These are phyloP conservation scores for Arctocebus calabarensis DNA, from an alignment of 2,797 vertebrate genomes.

Conservation along the genomic window DNA sequence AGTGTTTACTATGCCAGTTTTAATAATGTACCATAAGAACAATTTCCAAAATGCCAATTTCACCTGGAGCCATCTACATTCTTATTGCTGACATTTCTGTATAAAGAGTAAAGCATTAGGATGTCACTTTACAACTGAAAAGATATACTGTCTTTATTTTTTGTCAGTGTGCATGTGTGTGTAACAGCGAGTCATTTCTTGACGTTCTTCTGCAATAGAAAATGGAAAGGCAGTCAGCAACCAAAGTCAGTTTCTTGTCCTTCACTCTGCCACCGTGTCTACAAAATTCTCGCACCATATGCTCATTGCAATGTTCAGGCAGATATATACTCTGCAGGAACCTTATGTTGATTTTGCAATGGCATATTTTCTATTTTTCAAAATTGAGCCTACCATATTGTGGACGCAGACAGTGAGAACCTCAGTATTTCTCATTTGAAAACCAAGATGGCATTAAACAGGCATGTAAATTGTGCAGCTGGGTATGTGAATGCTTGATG, in stretches of 20 bases:
- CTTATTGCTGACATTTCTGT: background rate
- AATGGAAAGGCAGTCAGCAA: constrained; percentile 21
- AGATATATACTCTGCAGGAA: constrained; percentile 25
- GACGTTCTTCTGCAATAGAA: constrained; percentile 4
- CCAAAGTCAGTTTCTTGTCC: background rate
- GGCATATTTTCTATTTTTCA: constrained; percentile 55
- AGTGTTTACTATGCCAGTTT: constrained; percentile 32
- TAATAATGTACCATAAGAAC: constrained; percentile 38
- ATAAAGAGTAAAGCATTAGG: background rate
- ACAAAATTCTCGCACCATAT: constrained; percentile 31
- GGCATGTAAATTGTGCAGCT: background rate
- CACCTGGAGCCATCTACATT: background rate
- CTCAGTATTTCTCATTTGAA: constrained; percentile 44
- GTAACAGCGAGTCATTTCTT: constrained; percentile 44
- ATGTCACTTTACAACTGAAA: background rate
- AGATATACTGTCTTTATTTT: constrained; percentile 7
- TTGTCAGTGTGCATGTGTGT: background rate
- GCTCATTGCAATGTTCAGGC: constrained; percentile 8
- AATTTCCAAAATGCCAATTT: constrained; percentile 33
- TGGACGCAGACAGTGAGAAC: constrained; percentile 26
- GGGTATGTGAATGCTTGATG: background rate
- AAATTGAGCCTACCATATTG: constrained; percentile 29
- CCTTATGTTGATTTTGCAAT: constrained; percentile 64
- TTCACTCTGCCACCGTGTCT: background rate
- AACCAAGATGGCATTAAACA: background rate